Conservation (phyloP, 2,888 invertebrate genomes). For the Helicoverpa assulta region DNA sequence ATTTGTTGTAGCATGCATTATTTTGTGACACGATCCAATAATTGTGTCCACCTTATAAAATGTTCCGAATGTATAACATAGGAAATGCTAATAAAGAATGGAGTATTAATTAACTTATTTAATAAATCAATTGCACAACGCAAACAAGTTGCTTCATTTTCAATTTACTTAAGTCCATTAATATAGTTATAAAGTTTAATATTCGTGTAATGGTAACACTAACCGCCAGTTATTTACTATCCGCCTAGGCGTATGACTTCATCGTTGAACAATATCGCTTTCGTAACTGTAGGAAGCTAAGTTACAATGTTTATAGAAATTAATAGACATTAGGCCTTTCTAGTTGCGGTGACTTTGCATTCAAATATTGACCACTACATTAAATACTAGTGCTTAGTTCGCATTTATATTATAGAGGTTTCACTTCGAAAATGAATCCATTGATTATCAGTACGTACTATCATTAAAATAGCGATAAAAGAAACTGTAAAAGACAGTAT, state of each 20-base stretch:
- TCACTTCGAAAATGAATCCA: too few species aligned
- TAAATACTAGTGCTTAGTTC: too few species aligned
- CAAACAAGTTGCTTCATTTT: constrained; percentile 25
- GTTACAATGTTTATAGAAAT: constrained; percentile 48
- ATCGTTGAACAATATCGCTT: constrained; percentile 54
- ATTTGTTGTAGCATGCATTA: background rate
- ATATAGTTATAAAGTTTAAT: background rate
- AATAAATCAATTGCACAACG: constrained; percentile 25
- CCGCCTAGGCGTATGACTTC: constrained; percentile 18
- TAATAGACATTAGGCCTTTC: constrained; percentile 24
- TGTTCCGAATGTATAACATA: too few species aligned
- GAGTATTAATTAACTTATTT: too few species aligned
- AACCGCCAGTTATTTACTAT: background rate
- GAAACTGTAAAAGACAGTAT: too few species aligned
- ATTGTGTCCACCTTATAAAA: too few species aligned
- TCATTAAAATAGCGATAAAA: too few species aligned
- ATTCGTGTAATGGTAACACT: background rate
- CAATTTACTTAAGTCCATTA: constrained; percentile 20
- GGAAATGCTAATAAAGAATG: too few species aligned
- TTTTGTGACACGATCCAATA: constrained; percentile 15
- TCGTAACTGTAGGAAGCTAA: constrained; percentile 37
- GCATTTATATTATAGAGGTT: too few species aligned
- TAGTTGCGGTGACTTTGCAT: constrained; percentile 4
- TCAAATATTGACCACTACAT: background rate
- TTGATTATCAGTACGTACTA: too few species aligned